These are phyloP conservation scores for Hydropsyche tenuis DNA, from an alignment of 1,140 invertebrate species.

Conservation along the genomic window DNA sequence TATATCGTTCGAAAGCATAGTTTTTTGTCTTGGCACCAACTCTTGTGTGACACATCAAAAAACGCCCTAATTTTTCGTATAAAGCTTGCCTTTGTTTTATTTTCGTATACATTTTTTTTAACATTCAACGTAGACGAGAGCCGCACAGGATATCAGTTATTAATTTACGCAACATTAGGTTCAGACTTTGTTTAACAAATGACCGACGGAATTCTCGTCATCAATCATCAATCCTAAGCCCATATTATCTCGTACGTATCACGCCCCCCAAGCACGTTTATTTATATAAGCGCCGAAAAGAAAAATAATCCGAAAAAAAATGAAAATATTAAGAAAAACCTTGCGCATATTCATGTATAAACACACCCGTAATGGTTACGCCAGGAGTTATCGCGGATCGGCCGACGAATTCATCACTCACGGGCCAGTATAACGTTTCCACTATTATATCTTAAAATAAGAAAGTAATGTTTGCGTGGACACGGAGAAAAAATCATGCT, in stretches of 20 bases:
- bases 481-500: conserved; percentile 17
- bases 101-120: too few species aligned
- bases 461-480: background rate
- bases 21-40: too few species aligned
- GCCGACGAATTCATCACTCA: conserved; percentile 18
- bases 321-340: background rate
- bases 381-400: background rate
- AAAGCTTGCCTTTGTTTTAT: too few species aligned
- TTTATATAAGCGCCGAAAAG: background rate
- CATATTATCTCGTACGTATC: conserved; percentile 19
- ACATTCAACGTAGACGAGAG: background rate
- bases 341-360: background rate
- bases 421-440: background rate
- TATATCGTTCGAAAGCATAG: too few species aligned
- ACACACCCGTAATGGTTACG: too few species aligned
- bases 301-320: too few species aligned
- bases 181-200: conserved; percentile 31
- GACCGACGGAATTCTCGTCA: conserved; percentile 11
- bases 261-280: background rate
- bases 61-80: too few species aligned
- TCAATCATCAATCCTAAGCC: conserved; percentile 23
- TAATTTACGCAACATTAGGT: conserved; percentile 34
- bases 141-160: conserved; percentile 13
- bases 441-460: background rate
- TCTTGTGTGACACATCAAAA: too few species aligned